A percentile compares a stretch with the other conserved stretches of the same genome.
These are phyloP conservation scores for Tinea trinotella DNA, from an alignment of 2,888 invertebrate species.

Conservation along the genomic window DNA sequence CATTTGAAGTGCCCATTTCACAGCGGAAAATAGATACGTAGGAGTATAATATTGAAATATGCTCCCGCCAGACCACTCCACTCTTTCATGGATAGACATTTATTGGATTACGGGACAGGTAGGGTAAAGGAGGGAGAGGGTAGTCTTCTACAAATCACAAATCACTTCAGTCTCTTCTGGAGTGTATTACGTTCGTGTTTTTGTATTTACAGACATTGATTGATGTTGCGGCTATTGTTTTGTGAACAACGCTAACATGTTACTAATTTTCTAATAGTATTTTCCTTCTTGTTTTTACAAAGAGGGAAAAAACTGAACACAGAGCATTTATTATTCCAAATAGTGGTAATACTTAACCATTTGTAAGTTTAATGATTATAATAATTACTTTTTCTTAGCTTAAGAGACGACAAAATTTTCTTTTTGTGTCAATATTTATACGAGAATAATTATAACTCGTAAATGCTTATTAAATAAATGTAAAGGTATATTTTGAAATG, in stretches of 20 bases:
- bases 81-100: conserved; percentile 25
- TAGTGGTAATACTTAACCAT: too few relatives aligned
- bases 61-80: conserved; percentile 17
- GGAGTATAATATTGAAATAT: conserved; percentile 17
- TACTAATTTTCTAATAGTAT: not conserved
- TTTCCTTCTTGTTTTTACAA: too few relatives aligned
- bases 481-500: too few relatives aligned
- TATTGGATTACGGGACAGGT: conserved; percentile 30
- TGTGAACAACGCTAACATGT: not conserved
- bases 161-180: conserved; percentile 4
- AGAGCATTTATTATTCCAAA: too few relatives aligned
- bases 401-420: too few relatives aligned
- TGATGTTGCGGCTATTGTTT: not conserved
- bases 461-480: too few relatives aligned
- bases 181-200: conserved; percentile 8
- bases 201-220: conserved; percentile 9
- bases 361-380: too few relatives aligned
- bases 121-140: conserved; percentile 19
- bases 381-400: too few relatives aligned
- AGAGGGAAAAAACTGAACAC: too few relatives aligned
- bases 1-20: not conserved
- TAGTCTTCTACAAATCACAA: conserved; percentile 14
- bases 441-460: too few relatives aligned
- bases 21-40: conserved; percentile 11
- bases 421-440: too few relatives aligned